A percentile compares a stretch with the other conserved stretches of the same genome.
phyloP scores from a whole-genome alignment of 2,888 invertebrate genomes.

The Gasteruption jaculator region DNA sequence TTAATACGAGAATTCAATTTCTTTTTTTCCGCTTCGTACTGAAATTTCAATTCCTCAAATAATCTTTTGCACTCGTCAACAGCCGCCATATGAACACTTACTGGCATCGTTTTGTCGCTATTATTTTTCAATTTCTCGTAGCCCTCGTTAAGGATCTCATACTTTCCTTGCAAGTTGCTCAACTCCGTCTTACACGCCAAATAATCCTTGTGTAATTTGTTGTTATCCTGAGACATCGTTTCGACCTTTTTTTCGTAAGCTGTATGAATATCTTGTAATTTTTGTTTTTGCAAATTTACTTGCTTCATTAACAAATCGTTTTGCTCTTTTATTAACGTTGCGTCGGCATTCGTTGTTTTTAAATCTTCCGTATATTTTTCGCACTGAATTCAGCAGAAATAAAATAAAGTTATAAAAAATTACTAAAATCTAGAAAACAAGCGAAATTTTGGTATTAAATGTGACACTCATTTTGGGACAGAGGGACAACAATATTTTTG shows the following conservation, averaged over 20 bases:
- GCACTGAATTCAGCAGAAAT: conserved; percentile 41
- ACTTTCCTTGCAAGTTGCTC: conserved; percentile 58
- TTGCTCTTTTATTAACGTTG: conserved; percentile 42
- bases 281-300: conserved; percentile 66
- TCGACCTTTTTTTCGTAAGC: conserved; percentile 71
- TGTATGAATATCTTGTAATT: conserved; percentile 69
- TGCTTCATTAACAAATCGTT: conserved; percentile 59
- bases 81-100: conserved; percentile 63
- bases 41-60: conserved; percentile 70
- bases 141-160: conserved; percentile 56
- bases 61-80: conserved; percentile 72
- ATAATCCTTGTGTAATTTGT: conserved; percentile 62
- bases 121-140: conserved; percentile 56
- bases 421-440: conserved; percentile 1
- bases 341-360: conserved; percentile 41
- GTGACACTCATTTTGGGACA: too few relatives aligned
- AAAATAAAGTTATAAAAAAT: conserved; percentile 1
- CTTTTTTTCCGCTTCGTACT: conserved; percentile 67
- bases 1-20: conserved; percentile 56
- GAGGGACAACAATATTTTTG: too few relatives aligned
- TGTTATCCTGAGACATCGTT: conserved; percentile 63
- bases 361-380: conserved; percentile 40
- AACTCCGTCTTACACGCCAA: conserved; percentile 58
- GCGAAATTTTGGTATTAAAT: conserved; percentile 9
- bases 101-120: conserved; percentile 58